Evolutionary conservation across 2,888 invertebrate genomes (phyloP), one percentile per base, ranked within the genome.

Genomic region (Drosophila histrio): DNA sequence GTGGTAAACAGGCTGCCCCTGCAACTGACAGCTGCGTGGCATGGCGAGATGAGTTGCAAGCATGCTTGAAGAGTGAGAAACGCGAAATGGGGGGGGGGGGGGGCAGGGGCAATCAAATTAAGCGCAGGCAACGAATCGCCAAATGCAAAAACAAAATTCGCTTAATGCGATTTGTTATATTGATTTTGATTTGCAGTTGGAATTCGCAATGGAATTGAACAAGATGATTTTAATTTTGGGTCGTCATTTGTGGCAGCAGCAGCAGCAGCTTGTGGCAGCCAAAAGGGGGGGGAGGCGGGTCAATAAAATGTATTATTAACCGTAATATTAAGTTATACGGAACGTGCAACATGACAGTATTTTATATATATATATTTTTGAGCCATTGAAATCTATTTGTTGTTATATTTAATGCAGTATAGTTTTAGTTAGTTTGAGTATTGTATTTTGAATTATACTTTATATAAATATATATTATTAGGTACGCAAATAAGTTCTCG

Each of bases 81-180:
- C 22, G 15, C 1, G n/a, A n/a, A n/a, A 22, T 0, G 7, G 39
- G 6, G 0, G 5, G 11, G 6, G 28, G 6, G 24, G 22, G 7
- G 2, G 13, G 36, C 13, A 3, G 30, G 11, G 30, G 22, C n/a
- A 75, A 69, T 74, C 58, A 72, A 77, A 76, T 76, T 73, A 75
- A 75, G 75, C 60, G 38, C 59, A 56, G 50, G 57, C 75, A 70
- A 59, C 65, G 62, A 72, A 72, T 49, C 58, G 76, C 41, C 66
- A 58, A 62, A 72, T 52, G 52, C 52, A 66, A 66, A 72, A 63
- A 41, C 22, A 52, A 70, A 73, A 68, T 73, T 73, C 58, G 21
- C 49, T 30, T 74, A 73, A 74, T 73, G 13, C 71, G 71, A 74
- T 74, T 74, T 73, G 58, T 59, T 58, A 58, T 64, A 72, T 73